Conservation (phyloP, 2,797 vertebrate species). For the Aselliscus stoliczkanus region DNA sequence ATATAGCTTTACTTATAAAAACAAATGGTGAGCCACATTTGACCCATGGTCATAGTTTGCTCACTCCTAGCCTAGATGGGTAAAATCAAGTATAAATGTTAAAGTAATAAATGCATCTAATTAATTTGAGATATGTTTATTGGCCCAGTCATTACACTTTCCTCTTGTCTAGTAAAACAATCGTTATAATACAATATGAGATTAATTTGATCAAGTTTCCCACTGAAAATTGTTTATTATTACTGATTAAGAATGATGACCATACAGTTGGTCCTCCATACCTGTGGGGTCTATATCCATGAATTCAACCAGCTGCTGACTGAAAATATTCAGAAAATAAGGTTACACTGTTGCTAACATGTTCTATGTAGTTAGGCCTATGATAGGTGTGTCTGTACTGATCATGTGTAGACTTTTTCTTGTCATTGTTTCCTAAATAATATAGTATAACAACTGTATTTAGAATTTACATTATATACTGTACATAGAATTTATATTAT, state of each 20-base stretch:
- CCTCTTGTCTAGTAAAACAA: not conserved
- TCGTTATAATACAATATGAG: not conserved
- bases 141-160: not conserved
- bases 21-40: no score
- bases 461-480: not conserved
- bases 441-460: not conserved
- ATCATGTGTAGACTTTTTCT: not conserved
- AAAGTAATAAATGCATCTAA: not conserved
- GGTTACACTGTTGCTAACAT: not conserved
- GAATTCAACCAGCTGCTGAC: not conserved
- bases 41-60: no score
- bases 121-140: not conserved
- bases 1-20: not conserved
- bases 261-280: not conserved
- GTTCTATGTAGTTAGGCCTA: not conserved
- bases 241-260: not conserved
- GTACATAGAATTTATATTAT: not conserved
- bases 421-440: not conserved
- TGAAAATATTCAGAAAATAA: not conserved
- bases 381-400: not conserved
- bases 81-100: not conserved
- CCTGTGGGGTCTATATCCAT: not conserved
- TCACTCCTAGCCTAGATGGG: not conserved
- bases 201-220: not conserved
- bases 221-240: not conserved